A percentile compares a stretch with the other conserved stretches of the same genome.
These are phyloP conservation scores for Xestia ashworthii DNA, from an alignment of 2,888 invertebrate species.

Conservation along the genomic window DNA sequence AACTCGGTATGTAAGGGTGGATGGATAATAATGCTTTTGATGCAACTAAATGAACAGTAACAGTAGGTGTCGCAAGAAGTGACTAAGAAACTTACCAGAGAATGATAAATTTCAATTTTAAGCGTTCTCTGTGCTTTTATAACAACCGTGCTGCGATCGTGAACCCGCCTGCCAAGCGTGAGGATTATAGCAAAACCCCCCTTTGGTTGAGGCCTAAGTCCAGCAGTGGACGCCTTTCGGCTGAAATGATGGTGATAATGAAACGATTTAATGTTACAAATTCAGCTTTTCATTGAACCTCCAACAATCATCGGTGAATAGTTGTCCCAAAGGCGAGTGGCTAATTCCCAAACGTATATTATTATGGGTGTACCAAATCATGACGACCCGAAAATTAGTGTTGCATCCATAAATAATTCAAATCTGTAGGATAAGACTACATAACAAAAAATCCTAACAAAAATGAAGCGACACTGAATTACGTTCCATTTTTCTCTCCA, in stretches of 20 bases:
- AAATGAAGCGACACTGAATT: constrained; percentile 10
- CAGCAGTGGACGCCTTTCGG: too few species aligned
- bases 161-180: too few species aligned
- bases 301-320: neutral
- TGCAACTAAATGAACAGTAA: neutral
- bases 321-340: neutral
- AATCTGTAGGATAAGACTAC: neutral
- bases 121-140: too few species aligned
- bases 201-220: too few species aligned
- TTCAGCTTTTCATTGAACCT: neutral
- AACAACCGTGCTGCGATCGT: too few species aligned
- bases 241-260: too few species aligned
- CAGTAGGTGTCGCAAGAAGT: too few species aligned
- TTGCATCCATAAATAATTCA: neutral
- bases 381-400: neutral
- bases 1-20: too few species aligned
- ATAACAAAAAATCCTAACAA: neutral
- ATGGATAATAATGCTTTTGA: neutral
- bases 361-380: neutral
- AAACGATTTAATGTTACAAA: too few species aligned
- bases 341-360: neutral
- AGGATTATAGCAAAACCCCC: too few species aligned
- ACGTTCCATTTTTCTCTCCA: constrained; percentile 8
- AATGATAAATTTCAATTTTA: too few species aligned
- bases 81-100: too few species aligned